Conservation (phyloP, 2,797 vertebrate genomes). For the Silurus lanzhouensis region DNA sequence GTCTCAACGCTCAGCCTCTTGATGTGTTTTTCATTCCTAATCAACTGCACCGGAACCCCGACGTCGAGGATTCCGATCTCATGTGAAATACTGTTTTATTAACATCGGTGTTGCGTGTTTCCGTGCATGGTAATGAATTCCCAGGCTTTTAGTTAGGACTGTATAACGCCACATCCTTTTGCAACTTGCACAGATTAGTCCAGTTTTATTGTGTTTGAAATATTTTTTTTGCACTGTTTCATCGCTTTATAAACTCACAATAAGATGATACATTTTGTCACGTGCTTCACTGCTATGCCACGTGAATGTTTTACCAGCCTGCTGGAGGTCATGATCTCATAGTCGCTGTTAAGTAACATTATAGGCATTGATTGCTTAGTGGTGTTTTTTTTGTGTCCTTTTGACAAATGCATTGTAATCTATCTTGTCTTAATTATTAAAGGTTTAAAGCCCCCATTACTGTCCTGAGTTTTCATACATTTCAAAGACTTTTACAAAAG, state of each 20-base stretch:
- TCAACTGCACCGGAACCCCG: background rate
- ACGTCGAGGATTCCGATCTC: background rate
- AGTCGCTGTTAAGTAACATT: constrained; percentile 4
- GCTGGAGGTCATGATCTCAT: constrained; percentile 18
- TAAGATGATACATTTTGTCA: background rate
- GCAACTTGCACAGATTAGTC: constrained; percentile 52
- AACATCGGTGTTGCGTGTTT: constrained; percentile 3
- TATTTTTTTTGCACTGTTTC: constrained; percentile 47
- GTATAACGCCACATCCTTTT: constrained; percentile 40
- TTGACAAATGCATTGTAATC: constrained; percentile 14
- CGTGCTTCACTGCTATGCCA: background rate
- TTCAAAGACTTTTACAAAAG: background rate
- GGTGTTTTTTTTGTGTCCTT: background rate
- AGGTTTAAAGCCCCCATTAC: constrained; percentile 42
- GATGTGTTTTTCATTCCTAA: background rate
- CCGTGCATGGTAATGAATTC: constrained; percentile 18
- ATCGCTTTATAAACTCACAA: background rate
- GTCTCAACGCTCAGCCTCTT: background rate
- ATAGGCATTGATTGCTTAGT: background rate
- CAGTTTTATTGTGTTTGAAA: constrained; percentile 45
- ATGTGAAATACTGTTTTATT: constrained; percentile 19
- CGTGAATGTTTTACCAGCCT: constrained; percentile 17
- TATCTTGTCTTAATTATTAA: constrained; percentile 46
- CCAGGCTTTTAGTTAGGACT: constrained; percentile 35
- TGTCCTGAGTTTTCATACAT: no score